These are phyloP conservation scores for Neosilurus mollespiculum DNA, from an alignment of 2,797 vertebrate genomes.

Conservation along the genomic window DNA sequence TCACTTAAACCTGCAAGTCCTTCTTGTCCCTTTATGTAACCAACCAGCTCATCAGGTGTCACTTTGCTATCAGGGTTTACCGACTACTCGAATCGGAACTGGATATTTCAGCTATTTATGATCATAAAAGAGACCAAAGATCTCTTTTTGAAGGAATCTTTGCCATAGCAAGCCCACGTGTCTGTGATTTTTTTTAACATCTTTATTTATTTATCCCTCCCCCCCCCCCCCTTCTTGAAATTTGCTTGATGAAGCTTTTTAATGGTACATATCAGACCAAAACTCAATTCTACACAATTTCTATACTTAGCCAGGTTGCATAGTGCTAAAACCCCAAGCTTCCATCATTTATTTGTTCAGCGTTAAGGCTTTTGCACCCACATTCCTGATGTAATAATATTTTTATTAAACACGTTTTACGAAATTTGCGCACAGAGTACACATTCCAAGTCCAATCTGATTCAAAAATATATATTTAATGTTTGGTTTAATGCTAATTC, in stretches of 20 bases:
- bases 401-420: too few species aligned
- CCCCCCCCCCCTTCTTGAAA: background rate
- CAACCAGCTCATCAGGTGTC: slow-evolving; percentile 43
- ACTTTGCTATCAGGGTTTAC: slow-evolving; percentile 45
- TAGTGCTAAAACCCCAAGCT: background rate
- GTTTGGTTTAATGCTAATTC: too few species aligned
- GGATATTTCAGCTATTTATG: slow-evolving; percentile 18
- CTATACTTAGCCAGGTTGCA: background rate
- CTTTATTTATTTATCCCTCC: too few species aligned
- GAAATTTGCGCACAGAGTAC: too few species aligned
- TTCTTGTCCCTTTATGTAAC: slow-evolving; percentile 20
- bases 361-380: background rate
- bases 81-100: slow-evolving; percentile 30
- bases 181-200: slow-evolving; percentile 2
- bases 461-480: too few species aligned
- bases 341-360: background rate
- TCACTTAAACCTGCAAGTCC: background rate
- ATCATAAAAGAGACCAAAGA: background rate
- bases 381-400: too few species aligned
- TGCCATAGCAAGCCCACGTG: background rate
- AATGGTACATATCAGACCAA: background rate
- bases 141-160: slow-evolving; percentile 10
- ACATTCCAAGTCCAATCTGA: too few species aligned
- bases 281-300: background rate
- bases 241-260: background rate